These are phyloP conservation scores for Apamea sordens DNA, from an alignment of 2,888 invertebrate species.

Conservation along the genomic window DNA sequence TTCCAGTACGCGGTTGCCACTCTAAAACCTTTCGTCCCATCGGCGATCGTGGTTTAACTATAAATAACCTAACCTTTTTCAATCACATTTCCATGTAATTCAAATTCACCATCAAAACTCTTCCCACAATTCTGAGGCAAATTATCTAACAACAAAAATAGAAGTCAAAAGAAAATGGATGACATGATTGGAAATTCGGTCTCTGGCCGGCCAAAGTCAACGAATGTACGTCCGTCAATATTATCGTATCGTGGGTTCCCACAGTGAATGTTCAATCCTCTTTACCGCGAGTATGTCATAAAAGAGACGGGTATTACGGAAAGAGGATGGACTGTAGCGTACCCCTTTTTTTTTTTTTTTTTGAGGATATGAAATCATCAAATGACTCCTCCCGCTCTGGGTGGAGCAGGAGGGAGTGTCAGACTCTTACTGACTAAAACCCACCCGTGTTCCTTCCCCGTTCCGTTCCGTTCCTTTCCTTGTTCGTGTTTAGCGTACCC, in stretches of 20 bases:
- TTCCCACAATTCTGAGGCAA: background rate
- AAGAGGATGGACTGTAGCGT: background rate
- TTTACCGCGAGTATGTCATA: background rate
- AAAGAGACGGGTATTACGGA: background rate
- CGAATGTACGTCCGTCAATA: constrained; percentile 18
- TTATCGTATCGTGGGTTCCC: background rate
- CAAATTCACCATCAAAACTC: background rate
- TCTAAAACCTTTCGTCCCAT: no score
- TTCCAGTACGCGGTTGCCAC: no score
- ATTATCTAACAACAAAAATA: background rate
- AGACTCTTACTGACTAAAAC: no score
- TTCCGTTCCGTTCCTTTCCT: no score
- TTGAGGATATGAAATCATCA: no score
- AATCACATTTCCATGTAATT: background rate
- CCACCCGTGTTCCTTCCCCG: no score
- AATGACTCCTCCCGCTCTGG: no score
- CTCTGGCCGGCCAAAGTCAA: background rate
- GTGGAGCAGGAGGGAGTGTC: no score
- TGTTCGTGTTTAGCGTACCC: no score
- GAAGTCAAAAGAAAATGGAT: background rate
- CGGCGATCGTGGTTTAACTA: no score
- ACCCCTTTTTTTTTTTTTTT: no score
- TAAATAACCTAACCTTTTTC: background rate
- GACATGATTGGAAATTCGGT: background rate
- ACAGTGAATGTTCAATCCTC: constrained; percentile 19